Conservation (phyloP, 2,888 invertebrate genomes). For the Margaritifera margaritifera region DNA sequence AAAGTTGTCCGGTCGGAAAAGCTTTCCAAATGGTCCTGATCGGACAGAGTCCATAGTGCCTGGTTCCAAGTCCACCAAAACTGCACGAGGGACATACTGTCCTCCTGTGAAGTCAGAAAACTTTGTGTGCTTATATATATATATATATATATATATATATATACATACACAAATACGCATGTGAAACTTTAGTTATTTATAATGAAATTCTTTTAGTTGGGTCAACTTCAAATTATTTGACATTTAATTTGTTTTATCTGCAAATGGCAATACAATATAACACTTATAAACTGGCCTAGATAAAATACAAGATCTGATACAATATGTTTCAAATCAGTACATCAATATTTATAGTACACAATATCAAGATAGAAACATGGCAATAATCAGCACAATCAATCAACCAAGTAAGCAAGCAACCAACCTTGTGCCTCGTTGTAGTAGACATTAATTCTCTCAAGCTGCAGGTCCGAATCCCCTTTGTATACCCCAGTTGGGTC, state of each 20-base stretch:
- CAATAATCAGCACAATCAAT: not conserved
- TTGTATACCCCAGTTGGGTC: conserved; percentile 62
- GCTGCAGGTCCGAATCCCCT: conserved; percentile 88
- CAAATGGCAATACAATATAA: no score
- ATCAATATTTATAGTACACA: no score
- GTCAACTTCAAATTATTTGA: no score
- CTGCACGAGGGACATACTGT: conserved; percentile 93
- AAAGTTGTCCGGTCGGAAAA: conserved; percentile 95
- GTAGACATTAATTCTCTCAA: conserved; percentile 91
- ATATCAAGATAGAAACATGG: not conserved
- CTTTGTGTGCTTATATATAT: not conserved
- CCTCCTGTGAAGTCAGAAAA: conserved; percentile 73
- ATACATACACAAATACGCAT: not conserved
- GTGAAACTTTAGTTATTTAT: not conserved
- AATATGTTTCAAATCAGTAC: no score
- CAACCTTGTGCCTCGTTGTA: conserved; percentile 84
- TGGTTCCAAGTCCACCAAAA: conserved; percentile 93
- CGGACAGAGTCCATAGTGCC: conserved; percentile 97
- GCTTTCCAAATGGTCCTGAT: conserved; percentile 91
- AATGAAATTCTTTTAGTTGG: not conserved
- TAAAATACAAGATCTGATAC: no score
- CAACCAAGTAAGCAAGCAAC: not conserved
- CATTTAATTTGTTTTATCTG: no score
- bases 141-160: no score
- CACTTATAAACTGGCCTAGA: no score